Evolutionary conservation across 2,888 invertebrate genomes (phyloP).

Genomic region (Metopia argyrocephala): DNA sequence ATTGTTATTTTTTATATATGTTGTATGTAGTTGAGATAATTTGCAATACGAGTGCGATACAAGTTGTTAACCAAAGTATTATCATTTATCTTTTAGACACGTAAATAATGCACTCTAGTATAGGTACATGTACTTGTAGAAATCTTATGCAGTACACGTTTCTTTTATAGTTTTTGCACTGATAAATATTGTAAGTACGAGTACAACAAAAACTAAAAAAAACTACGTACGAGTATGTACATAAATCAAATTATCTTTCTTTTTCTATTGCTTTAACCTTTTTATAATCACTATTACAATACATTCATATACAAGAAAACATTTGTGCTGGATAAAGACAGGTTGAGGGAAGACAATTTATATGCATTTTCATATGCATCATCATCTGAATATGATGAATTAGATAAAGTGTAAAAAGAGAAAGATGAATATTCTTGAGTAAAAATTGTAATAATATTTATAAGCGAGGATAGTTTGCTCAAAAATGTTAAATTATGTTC

Average conservation of each 20-base stretch:
- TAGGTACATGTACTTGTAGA: background rate
- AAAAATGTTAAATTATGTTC: too few species aligned
- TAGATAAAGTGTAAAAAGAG: slow-evolving; percentile 24
- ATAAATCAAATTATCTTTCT: too few species aligned
- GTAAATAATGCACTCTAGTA: slow-evolving; percentile 38
- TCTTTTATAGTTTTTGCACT: background rate
- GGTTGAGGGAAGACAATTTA: slow-evolving; percentile 20
- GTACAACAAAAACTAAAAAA: too few species aligned
- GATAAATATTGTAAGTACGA: too few species aligned
- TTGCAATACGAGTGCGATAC: slow-evolving; percentile 48
- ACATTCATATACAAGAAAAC: slow-evolving; percentile 8
- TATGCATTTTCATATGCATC: slow-evolving; percentile 52
- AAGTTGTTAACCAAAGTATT: slow-evolving; percentile 40
- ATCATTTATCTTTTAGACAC: slow-evolving; percentile 55
- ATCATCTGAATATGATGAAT: slow-evolving; percentile 30
- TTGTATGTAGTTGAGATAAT: slow-evolving; percentile 45
- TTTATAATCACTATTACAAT: too few species aligned
- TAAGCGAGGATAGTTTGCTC: too few species aligned
- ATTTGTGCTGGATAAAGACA: slow-evolving; percentile 33
- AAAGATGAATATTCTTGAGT: too few species aligned
- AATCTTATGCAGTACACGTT: slow-evolving; percentile 22
- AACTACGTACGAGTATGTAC: too few species aligned
- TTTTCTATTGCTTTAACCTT: too few species aligned
- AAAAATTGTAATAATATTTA: too few species aligned
- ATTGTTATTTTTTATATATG: too few species aligned